These are phyloP conservation scores for Laodelphax striatellus DNA, from an alignment of 1,140 invertebrate genomes.

Conservation along the genomic window DNA sequence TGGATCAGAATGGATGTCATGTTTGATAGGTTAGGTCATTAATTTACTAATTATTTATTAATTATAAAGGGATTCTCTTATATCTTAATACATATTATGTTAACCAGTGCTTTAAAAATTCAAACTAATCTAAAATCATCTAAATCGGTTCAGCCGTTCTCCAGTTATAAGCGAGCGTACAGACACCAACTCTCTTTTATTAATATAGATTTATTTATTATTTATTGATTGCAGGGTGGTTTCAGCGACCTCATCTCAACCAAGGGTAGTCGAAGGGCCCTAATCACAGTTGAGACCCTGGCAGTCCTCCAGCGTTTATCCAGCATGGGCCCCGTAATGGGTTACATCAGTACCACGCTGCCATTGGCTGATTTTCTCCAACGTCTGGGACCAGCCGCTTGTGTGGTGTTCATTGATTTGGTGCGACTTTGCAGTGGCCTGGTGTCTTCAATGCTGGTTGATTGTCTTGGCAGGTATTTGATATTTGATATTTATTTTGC, in stretches of 20 bases:
- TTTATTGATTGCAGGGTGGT: neutral
- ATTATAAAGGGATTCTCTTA: no score
- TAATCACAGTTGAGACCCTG: constrained; percentile 12
- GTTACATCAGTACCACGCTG: constrained; percentile 12
- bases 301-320: constrained; percentile 11
- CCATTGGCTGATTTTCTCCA: constrained; percentile 1
- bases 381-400: constrained; percentile 3
- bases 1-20: no score
- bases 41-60: no score
- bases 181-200: no score
- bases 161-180: no score
- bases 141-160: no score
- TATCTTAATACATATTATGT: no score
- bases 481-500: no score
- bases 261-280: constrained; percentile 8
- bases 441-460: constrained; percentile 26
- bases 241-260: constrained; percentile 7
- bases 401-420: constrained; percentile 9
- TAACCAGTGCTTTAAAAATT: no score
- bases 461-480: constrained; percentile 29
- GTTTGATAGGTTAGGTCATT: no score
- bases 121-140: no score
- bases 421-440: constrained; percentile 7
- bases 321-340: constrained; percentile 14
- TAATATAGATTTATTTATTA: no score